Evolutionary conservation across 2,888 invertebrate species (phyloP).

Genomic region (Heliconius aoede): DNA sequence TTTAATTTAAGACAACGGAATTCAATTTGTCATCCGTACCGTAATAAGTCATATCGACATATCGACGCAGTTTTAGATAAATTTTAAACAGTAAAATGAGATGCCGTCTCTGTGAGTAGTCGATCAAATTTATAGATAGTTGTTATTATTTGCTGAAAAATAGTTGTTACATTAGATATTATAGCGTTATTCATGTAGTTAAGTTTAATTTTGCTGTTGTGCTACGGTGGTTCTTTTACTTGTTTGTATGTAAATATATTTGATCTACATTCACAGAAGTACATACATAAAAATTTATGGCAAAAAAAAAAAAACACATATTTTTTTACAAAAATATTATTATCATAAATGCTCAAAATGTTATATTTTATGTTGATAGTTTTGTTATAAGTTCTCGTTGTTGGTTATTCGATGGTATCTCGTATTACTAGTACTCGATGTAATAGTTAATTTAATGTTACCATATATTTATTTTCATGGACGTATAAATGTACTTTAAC

Average conservation of each 20-base stretch:
- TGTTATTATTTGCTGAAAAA: conserved; percentile 3
- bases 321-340: conserved; percentile 79
- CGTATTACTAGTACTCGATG: conserved; percentile 68
- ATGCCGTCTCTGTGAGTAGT: conserved; percentile 55
- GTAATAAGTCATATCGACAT: conserved; percentile 71
- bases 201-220: conserved; percentile 18
- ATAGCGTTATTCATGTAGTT: conserved; percentile 2
- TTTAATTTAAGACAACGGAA: conserved; percentile 58
- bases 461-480: conserved; percentile 58
- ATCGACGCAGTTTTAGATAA: conserved; percentile 64
- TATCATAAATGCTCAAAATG: conserved; percentile 76
- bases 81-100: conserved; percentile 53
- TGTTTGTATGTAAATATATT: conserved; percentile 23
- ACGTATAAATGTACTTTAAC: conserved; percentile 55
- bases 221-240: neutral
- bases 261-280: conserved; percentile 56
- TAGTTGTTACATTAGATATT: conserved; percentile 2
- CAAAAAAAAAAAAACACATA: conserved; percentile 54
- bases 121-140: conserved; percentile 21
- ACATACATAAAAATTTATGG: conserved; percentile 61
- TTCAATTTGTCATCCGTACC: conserved; percentile 65
- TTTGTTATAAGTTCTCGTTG: conserved; percentile 78
- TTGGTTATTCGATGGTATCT: conserved; percentile 64
- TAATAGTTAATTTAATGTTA: conserved; percentile 67
- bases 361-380: conserved; percentile 79